Base-by-base conservation (phyloP, 1,140 invertebrate species). In the Drosophila pruinosa region DNA sequence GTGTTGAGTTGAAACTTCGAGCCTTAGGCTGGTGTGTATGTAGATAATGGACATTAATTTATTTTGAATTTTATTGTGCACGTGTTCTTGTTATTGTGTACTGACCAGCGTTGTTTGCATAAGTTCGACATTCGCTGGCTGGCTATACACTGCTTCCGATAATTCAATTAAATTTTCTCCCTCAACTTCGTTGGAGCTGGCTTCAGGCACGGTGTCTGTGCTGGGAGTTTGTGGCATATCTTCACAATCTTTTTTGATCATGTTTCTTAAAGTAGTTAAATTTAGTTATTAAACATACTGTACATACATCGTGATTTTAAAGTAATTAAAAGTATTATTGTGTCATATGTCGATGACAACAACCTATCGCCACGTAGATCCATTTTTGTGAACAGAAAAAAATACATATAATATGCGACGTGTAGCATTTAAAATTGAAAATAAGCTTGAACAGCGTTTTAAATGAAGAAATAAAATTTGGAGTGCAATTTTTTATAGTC, bases 91-190 rank as follows among this genome's bases (percentile, higher is more conserved):
- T 36, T 24, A 15, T 8, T 28, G 7, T 36, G 15, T 28, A 14
- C 78, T 78, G 53, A 91, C 89, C 78, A 91, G 56, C 48, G 89
- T 91, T 31, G 89, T 90, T 75, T 91, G 90, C 56, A 88, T 88
- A 19, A 88, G 69, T n/a, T 75, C 50, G 58, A n/a, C n/a, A n/a
- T n/a, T 76, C 50, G 48, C 57, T 82, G 82, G 65, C 75, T 72
- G 78, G 17, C 68, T 61, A 24, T 82, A 62, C 75, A 69, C 78
- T 68, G 72, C 64, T 75, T 88, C 82, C n/a, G 78, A 78, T 64
- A 88, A 89, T 73, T 88, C 89, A 19, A 72, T 73, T 86, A 89
- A 45, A 70, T 89, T 89, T 62, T 88, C 82, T 48, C 82, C 78
- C 57, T 88, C 78, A 45, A 81, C 79, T 65, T 88, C 82, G 28